Percentiles rank a stretch among this genome's conserved stretches.
phyloP scores from a whole-genome alignment of 2,113 vertebrate genomes.

The Ahaetulla prasina region DNA sequence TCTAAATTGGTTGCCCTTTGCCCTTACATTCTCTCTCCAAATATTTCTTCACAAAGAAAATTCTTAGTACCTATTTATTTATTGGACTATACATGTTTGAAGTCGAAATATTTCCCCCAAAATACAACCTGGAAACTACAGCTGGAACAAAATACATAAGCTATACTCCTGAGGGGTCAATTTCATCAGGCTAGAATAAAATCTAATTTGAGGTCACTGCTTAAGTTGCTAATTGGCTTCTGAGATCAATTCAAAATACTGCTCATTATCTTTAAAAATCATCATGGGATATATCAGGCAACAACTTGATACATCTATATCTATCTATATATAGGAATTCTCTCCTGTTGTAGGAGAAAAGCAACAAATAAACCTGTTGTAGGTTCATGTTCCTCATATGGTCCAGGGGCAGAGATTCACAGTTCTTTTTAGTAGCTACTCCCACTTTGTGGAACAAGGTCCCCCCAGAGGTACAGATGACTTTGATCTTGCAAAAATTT shows the following conservation, averaged over 20 bases:
- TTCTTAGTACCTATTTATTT: background rate
- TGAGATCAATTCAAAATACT: background rate
- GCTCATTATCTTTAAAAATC: background rate
- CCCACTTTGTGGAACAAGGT: background rate
- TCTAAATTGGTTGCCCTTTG: background rate
- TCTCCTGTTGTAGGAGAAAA: background rate
- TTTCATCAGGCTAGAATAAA: background rate
- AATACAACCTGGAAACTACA: background rate
- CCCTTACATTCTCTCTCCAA: background rate
- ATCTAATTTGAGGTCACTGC: background rate
- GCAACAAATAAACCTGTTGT: background rate
- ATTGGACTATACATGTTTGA: background rate
- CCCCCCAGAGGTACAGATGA: background rate
- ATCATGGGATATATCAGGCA: background rate
- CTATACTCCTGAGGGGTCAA: background rate
- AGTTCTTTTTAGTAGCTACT: background rate
- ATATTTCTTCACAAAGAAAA: background rate
- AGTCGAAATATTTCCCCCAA: background rate
- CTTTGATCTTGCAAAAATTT: background rate
- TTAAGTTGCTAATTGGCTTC: background rate
- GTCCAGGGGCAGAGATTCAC: background rate
- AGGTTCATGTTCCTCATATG: background rate
- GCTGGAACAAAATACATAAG: background rate
- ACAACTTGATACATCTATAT: too few species aligned
- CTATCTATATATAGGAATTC: too few species aligned